Base-by-base conservation (phyloP, 1,140 invertebrate genomes). In the Anadara kagoshimensis region DNA sequence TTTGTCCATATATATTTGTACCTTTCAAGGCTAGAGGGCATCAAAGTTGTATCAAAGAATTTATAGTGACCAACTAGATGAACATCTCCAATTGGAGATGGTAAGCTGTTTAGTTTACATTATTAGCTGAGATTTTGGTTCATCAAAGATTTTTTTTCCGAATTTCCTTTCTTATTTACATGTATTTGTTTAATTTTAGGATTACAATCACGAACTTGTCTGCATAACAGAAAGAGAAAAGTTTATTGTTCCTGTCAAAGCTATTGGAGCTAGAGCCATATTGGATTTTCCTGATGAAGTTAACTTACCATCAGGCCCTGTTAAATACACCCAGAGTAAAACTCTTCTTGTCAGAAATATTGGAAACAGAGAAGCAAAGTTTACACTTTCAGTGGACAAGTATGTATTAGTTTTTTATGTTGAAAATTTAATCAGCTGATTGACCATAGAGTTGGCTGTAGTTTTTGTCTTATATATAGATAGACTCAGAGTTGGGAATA, bases 271-370 rank as follows among this genome's bases (percentile, higher is more conserved):
- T 0, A 68, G 90, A 62, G 88, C 86, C 0, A 83, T 90, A 36
- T 76, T 90, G 10, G 90, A 90, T 73, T 90, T 90, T 65, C 88
- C 89, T 0, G 90, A 90, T 78, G 80, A 86, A 24, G 83, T 90
- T 0, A 73, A 84, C 45, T 90, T 90, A 65, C 82, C 83, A 18
- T 67, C 79, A 22, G 80, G 82, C 66, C 88, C 88, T 51, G 88
- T 90, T 0, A 89, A 90, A 69, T 82, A 89, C 64, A 56, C 84
- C 54, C 83, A 75, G 41, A 80, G 81, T 14, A 89, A 85, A 61
- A 89, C 86, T n/a, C 75, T 90, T 51, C 77, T 89, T 49, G 82
- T 90, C 44, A 81, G 87, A 73, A 90, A 90, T 77, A 85, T 90
- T 74, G 90, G 90, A 4, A 87, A 88, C 70, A 83, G 73, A 53